These are phyloP conservation scores for Drosophila borealis DNA, from an alignment of 2,888 invertebrate species.

Conservation along the genomic window DNA sequence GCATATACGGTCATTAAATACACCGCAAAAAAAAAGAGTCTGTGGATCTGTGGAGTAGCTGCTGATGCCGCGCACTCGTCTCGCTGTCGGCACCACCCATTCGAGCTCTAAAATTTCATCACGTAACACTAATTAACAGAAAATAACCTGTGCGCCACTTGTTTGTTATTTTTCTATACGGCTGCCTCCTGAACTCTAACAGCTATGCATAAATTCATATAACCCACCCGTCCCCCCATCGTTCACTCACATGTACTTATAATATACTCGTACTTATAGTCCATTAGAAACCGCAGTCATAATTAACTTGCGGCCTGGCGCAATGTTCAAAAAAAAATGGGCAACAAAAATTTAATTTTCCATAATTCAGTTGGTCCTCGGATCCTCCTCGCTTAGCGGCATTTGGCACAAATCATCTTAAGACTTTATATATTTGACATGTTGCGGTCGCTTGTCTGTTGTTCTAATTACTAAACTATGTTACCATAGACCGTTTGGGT, in stretches of 20 bases:
- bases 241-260: constrained; percentile 2
- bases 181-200: constrained; percentile 44
- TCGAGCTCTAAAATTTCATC: constrained; percentile 64
- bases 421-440: constrained; percentile 54
- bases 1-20: constrained; percentile 44
- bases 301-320: constrained; percentile 69
- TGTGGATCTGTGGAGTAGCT: constrained; percentile 4
- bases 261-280: constrained; percentile 8
- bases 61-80: constrained; percentile 12
- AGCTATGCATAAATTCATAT: constrained; percentile 27
- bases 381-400: background rate
- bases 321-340: constrained; percentile 46
- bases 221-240: constrained; percentile 9
- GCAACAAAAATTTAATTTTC: constrained; percentile 68
- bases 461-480: constrained; percentile 53
- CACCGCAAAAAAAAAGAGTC: constrained; percentile 33
- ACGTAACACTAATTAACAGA: constrained; percentile 78
- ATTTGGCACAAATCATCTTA: constrained; percentile 44
- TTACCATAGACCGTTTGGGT: constrained; percentile 15
- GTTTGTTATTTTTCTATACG: constrained; percentile 49
- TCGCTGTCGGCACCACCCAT: constrained; percentile 62
- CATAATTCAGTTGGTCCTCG: constrained; percentile 60
- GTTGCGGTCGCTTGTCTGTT: constrained; percentile 32
- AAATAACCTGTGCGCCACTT: constrained; percentile 74
- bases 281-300: constrained; percentile 69